Evolutionary conservation across 2,888 invertebrate genomes (phyloP).

Genomic region (Formica aserva): DNA sequence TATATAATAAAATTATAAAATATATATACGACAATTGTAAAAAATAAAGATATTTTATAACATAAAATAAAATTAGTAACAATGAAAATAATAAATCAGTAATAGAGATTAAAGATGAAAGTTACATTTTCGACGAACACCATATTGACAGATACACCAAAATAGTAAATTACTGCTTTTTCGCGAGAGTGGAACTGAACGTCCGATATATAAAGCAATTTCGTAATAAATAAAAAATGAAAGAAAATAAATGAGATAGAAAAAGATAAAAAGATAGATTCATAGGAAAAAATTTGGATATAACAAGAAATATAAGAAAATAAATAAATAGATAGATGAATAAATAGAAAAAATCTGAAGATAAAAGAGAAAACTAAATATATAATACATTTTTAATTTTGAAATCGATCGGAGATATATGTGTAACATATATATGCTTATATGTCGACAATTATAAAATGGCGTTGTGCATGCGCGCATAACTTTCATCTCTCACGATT

Average conservation of each 20-base stretch:
- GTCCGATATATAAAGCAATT: neutral
- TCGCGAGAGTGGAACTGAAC: neutral
- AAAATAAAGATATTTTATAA: neutral
- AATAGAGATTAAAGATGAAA: constrained; percentile 9
- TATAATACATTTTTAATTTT: neutral
- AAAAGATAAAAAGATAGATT: neutral
- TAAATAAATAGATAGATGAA: neutral
- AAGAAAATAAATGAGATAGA: neutral
- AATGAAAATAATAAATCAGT: constrained; percentile 5
- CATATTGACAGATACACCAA: neutral
- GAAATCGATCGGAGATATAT: neutral
- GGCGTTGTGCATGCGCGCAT: neutral
- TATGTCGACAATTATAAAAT: neutral
- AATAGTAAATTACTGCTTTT: neutral
- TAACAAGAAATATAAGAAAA: neutral
- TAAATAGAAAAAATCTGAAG: neutral
- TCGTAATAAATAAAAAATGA: neutral
- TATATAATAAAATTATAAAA: constrained; percentile 30
- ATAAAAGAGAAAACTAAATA: neutral
- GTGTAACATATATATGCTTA: neutral
- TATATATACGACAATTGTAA: neutral
- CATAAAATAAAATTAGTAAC: neutral
- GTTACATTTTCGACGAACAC: neutral
- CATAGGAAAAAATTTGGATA: neutral
- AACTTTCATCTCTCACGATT: neutral